Conservation (phyloP, 1,140 invertebrate species). For the Drosophila tristis region DNA sequence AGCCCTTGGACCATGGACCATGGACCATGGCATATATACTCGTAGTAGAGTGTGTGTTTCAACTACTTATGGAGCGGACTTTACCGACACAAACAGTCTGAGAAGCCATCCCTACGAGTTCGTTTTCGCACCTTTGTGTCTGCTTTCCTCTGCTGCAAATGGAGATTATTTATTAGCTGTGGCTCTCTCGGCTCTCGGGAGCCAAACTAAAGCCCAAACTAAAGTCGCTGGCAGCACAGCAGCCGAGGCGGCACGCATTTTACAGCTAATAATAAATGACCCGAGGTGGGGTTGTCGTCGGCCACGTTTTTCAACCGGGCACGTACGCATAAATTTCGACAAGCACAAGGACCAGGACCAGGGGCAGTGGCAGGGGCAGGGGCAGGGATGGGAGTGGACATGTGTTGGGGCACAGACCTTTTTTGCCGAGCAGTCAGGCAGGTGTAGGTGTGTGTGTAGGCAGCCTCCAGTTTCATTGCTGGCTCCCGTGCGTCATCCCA, state of each 20-base stretch:
- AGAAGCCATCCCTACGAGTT: neutral
- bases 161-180: constrained; percentile 48
- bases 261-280: constrained; percentile 79
- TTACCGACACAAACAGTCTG: neutral
- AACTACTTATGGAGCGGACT: neutral
- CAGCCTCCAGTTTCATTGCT: neutral
- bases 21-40: neutral
- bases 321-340: constrained; percentile 75
- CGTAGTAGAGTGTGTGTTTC: too few relatives aligned
- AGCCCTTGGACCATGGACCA: constrained; percentile 11
- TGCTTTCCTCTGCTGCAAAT: constrained; percentile 27
- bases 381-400: constrained; percentile 6
- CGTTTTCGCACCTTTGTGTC: neutral
- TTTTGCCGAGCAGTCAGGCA: constrained; percentile 25
- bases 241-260: constrained; percentile 48
- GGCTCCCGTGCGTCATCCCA: constrained; percentile 31
- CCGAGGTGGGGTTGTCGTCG: constrained; percentile 66
- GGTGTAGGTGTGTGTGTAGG: constrained; percentile 15
- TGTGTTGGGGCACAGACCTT: constrained; percentile 35
- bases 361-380: too few relatives aligned
- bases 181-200: neutral
- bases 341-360: constrained; percentile 20
- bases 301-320: constrained; percentile 57
- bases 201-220: constrained; percentile 16
- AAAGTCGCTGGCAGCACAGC: constrained; percentile 14